Evolutionary conservation across 2,797 vertebrate genomes (phyloP), one percentile per base, ranked within the genome.

Genomic region (Tympanoctomys barrerae): DNA sequence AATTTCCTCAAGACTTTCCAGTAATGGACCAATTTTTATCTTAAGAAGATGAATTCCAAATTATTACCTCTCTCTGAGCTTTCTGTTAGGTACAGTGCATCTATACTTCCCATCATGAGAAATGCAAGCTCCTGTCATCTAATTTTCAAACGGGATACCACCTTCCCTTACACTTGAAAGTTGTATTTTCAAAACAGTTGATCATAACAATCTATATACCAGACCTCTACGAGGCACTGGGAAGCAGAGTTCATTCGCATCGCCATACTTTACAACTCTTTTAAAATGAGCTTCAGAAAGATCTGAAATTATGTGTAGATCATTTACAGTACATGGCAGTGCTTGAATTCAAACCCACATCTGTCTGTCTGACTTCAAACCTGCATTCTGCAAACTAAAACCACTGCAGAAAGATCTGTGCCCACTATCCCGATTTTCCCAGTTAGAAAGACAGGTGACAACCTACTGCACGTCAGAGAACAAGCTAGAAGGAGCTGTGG

Each of bases 1-100:
- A n/a, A 94, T 81, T 88, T 94, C 42, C 75, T 85, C 57, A 93
- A 80, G 75, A 94, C 61, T 90, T 94, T 36, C 57, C 77, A 96
- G 22, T 91, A 96, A 96, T 96, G 77, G 85, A 26, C 61, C 77
- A 90, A 64, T 94, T 96, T 96, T 94, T 94, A 89, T 83, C 85
- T 94, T 89, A 95, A 90, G 75, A 91, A 89, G 86, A 95, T 95
- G 85, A 95, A 95, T 85, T 96, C 54, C 88, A 97, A 93, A 90
- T 95, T 92, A 92, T 18, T 91, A 66, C 54, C 77, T 89, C 87
- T 77, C 85, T 96, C 87, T 36, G 85, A 92, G 86, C 42, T 70
- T 90, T 93, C 57, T 33, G 26, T 84, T 85, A 92, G n/a, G 68
- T 57, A 78, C n/a, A 2, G 0, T 68, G n/a, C 77, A 89, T 92